phyloP scores from a whole-genome alignment of 35 echinoderm and acorn worm species.

The Nesometra sesokonis region DNA sequence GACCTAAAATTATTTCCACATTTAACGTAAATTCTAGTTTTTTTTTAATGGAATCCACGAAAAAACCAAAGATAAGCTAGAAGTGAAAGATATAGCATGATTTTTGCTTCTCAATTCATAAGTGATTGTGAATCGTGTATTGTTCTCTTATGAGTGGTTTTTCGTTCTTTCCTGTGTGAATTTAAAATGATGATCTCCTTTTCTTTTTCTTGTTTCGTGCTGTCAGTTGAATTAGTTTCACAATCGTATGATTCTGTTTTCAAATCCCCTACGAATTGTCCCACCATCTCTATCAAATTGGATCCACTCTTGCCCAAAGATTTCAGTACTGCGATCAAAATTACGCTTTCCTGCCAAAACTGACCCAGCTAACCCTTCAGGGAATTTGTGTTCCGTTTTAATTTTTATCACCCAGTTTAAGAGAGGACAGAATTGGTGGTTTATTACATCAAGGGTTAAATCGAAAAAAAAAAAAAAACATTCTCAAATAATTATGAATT shows the following conservation, averaged over 20 bases:
- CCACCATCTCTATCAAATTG: neutral
- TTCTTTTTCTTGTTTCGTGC: neutral
- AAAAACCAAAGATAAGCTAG: neutral
- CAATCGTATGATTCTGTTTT: neutral
- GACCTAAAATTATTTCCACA: too few relatives aligned
- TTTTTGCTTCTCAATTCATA: neutral
- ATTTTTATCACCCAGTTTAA: neutral
- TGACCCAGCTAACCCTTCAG: neutral
- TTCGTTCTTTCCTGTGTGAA: neutral
- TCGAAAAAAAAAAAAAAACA: too few relatives aligned
- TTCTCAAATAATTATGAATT: too few relatives aligned
- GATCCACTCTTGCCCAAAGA: neutral
- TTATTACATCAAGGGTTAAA: neutral
- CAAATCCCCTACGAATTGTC: neutral
- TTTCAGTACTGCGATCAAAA: neutral
- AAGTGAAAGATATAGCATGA: neutral
- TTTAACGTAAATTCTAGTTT: too few relatives aligned
- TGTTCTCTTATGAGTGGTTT: neutral
- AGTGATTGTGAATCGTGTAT: neutral
- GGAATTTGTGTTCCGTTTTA: neutral
- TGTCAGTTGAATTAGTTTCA: neutral
- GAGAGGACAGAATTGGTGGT: neutral
- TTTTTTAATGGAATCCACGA: neutral
- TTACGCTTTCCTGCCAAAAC: neutral
- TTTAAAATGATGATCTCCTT: neutral